These are phyloP conservation scores for Psittacula cyanocephala DNA, from an alignment of 2,113 vertebrate species.

Conservation along the genomic window DNA sequence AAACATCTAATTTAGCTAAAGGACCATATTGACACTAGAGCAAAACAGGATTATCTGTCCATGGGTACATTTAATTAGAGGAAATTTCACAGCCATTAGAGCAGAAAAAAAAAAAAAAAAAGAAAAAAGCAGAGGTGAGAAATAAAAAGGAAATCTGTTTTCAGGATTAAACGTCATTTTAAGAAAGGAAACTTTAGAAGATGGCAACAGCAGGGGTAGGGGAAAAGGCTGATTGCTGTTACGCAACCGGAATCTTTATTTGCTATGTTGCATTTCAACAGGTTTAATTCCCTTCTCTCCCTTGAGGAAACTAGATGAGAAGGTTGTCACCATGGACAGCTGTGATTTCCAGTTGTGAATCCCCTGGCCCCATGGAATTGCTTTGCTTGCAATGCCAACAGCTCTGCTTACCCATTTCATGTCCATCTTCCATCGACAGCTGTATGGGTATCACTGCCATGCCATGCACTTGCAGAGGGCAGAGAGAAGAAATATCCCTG, in stretches of 20 bases:
- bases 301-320: background rate
- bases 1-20: slow-evolving; percentile 41
- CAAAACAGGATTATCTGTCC: slow-evolving; percentile 8
- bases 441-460: background rate
- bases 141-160: background rate
- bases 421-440: background rate
- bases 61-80: background rate
- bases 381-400: background rate
- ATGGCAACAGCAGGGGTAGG: background rate
- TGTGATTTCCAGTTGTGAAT: background rate
- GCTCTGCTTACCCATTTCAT: fast-evolving
- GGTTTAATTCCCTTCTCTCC: background rate
- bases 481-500: background rate
- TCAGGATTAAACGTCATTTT: background rate
- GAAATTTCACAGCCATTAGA: background rate
- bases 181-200: background rate
- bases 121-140: background rate
- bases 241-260: background rate
- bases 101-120: background rate
- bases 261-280: background rate
- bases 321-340: background rate
- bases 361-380: fast-evolving
- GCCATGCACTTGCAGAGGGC: fast-evolving
- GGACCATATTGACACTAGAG: background rate
- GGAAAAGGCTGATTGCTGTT: background rate